phyloP scores from a whole-genome alignment of 2,113 vertebrate species.

The Tonatia bakeri region DNA sequence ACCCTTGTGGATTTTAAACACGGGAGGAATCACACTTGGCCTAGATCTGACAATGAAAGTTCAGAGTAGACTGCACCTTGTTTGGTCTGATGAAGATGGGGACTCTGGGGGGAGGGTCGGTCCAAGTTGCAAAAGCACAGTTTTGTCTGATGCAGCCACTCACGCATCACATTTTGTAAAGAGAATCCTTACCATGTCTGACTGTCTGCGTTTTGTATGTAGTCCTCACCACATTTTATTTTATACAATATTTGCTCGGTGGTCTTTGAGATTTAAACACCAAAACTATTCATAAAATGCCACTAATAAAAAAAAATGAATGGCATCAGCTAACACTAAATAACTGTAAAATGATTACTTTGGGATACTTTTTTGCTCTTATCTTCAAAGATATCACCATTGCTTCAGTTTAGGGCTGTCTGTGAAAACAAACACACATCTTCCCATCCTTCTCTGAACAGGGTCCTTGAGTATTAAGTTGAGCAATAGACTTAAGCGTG shows the following conservation, averaged over 20 bases:
- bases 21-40: background rate
- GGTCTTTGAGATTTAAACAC: background rate
- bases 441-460: background rate
- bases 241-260: background rate
- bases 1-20: background rate
- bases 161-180: background rate
- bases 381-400: background rate
- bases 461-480: background rate
- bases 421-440: background rate
- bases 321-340: background rate
- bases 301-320: background rate
- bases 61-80: background rate
- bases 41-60: background rate
- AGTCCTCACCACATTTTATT: background rate
- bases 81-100: background rate
- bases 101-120: rapidly evolving
- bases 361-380: background rate
- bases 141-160: background rate
- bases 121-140: background rate
- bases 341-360: background rate
- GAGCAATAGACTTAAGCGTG: too few relatives aligned
- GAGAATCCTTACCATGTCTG: background rate
- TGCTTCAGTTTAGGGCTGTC: background rate
- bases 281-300: background rate
- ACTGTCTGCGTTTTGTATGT: background rate